Evolutionary conservation across 2,888 invertebrate species (phyloP), one percentile per base, ranked within the genome.

Genomic region (Apamea anceps): DNA sequence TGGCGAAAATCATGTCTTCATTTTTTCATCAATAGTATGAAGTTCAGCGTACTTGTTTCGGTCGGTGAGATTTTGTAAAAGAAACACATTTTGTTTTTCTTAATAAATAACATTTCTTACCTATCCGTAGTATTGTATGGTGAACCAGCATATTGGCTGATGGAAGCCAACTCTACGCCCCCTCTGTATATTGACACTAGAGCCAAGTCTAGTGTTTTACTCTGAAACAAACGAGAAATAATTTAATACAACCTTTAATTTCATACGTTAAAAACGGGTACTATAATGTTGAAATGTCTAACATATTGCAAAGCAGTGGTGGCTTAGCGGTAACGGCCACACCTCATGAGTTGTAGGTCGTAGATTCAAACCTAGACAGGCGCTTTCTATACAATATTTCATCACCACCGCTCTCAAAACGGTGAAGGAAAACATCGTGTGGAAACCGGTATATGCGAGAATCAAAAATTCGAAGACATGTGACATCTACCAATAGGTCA

Each of bases 101-200:
- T 48, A 48, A 18, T 37, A 32, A 48, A 28, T n/a, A n/a, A 51
- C 18, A 37, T 67, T 7, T 91, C 95, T 95, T 89, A 97, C 97
- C 97, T 96, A 91, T 97, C 97, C 81, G 97, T 97, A 0, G 97
- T 97, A 85, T 97, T 97, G 91, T 97, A 97, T 12, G 97, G 97
- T 80, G 97, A 97, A 12, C 97, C 97, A 3, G 95, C 95, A 92
- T 97, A 97, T 72, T 96, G 96, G 84, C 97, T 97, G 86, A 97
- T 94, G 0, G 96, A 95, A 0, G 97, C 97, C 84, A 97, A 91
- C 74, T 96, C 95, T 45, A 97, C 93, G 1, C 97, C 97, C 4
- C 97, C 97, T 92, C 97, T 96, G 92, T 97, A 97, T 90, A 97
- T 97, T 28, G 97, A 97, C 88, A 97, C 97, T 89, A 97, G 95